These are phyloP conservation scores for Thunnus thynnus DNA, from an alignment of 2,113 vertebrate genomes.

Conservation along the genomic window DNA sequence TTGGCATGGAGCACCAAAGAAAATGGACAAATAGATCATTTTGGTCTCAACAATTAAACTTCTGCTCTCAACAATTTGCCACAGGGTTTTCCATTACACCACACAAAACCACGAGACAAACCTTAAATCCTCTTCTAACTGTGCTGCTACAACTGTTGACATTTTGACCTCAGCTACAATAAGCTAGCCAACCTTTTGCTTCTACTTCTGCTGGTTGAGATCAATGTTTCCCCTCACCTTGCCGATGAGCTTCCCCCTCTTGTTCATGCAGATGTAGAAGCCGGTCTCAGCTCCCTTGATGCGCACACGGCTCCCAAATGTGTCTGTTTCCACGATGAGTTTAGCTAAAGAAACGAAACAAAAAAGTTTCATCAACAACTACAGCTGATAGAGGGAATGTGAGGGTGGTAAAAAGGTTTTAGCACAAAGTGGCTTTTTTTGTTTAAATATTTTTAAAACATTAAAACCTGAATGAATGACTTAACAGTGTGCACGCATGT, in stretches of 20 bases:
- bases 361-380: conserved; percentile 10
- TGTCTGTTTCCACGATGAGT: conserved; percentile 98
- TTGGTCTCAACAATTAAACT: too few species aligned
- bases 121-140: background rate
- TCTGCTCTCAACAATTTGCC: too few species aligned
- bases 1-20: too few species aligned
- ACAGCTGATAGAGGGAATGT: background rate
- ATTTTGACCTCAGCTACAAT: conserved; percentile 29
- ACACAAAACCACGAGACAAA: background rate
- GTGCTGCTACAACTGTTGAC: conserved; percentile 1
- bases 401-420: background rate
- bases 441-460: background rate
- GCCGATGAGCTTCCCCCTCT: conserved; percentile 96
- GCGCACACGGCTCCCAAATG: conserved; percentile 96
- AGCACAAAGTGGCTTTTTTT: background rate
- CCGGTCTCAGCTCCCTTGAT: conserved; percentile 96
- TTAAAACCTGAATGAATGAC: background rate
- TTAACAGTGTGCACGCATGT: background rate
- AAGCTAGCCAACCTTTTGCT: conserved; percentile 1
- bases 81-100: background rate
- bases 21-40: too few species aligned
- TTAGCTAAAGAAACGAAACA: conserved; percentile 87
- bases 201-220: background rate
- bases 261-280: conserved; percentile 99
- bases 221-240: conserved; percentile 87